phyloP scores from a whole-genome alignment of 2,797 vertebrate species.

The Mastacembelus armatus region DNA sequence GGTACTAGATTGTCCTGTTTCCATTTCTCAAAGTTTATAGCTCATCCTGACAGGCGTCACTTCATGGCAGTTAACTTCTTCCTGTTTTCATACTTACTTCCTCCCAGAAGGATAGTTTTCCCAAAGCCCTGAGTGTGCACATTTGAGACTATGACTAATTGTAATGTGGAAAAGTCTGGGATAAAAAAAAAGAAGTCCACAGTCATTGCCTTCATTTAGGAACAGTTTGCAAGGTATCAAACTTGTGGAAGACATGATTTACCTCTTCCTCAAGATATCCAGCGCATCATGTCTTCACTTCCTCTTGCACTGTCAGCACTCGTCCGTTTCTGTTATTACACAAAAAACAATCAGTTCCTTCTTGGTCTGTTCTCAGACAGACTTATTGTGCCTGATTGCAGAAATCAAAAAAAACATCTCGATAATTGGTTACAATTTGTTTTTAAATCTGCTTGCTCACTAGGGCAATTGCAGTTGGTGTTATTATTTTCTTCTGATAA shows the following conservation, averaged over 20 bases:
- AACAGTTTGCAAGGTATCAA: neutral
- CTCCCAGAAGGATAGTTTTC: conserved; percentile 57
- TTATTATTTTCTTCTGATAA: conserved; percentile 54
- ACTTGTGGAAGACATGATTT: conserved; percentile 23
- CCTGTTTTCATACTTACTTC: conserved; percentile 73
- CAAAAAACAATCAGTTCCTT: conserved; percentile 41
- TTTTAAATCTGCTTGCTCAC: neutral
- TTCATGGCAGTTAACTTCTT: conserved; percentile 52
- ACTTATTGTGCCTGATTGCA: conserved; percentile 17
- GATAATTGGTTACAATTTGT: neutral
- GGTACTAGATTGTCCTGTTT: conserved; percentile 5
- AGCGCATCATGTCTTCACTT: conserved; percentile 38
- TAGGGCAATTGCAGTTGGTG: conserved; percentile 7
- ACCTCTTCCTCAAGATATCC: conserved; percentile 37
- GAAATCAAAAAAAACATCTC: conserved; percentile 6
- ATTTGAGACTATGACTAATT: conserved; percentile 34
- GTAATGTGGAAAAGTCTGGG: conserved; percentile 28
- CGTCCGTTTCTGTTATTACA: conserved; percentile 34
- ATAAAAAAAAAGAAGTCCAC: conserved; percentile 1
- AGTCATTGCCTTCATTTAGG: neutral
- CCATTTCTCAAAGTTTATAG: conserved; percentile 10
- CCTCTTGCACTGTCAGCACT: conserved; percentile 55
- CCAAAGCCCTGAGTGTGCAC: conserved; percentile 21
- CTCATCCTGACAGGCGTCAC: conserved; percentile 29
- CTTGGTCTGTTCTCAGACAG: conserved; percentile 1